Percentiles rank a stretch among this genome's conserved stretches.
These are phyloP conservation scores for Corythornis vintsioides DNA, from an alignment of 2,113 vertebrate species.

Conservation along the genomic window DNA sequence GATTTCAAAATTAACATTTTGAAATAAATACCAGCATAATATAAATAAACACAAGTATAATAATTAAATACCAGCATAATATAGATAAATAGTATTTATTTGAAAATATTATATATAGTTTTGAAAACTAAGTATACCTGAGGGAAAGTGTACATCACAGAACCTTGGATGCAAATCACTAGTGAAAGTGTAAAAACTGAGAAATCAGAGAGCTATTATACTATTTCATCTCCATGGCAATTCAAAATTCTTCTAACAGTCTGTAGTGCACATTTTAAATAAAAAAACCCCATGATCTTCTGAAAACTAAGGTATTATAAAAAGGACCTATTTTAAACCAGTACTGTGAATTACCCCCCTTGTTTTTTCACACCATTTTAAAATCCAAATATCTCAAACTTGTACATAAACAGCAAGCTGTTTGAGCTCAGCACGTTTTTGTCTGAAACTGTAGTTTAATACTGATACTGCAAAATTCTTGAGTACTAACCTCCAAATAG, in stretches of 20 bases:
- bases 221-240: neutral
- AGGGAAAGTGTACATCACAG: neutral
- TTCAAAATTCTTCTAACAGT: neutral
- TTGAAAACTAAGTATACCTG: neutral
- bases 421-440: neutral
- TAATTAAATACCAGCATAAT: neutral
- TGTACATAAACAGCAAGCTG: neutral
- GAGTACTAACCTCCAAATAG: neutral
- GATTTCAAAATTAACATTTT: neutral
- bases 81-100: neutral
- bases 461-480: neutral
- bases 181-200: neutral
- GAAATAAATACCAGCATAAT: neutral
- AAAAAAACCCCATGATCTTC: neutral
- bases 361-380: neutral
- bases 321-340: neutral
- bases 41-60: neutral
- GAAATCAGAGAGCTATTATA: neutral
- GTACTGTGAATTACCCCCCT: neutral
- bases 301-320: neutral
- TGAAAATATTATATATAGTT: neutral
- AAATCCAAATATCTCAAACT: neutral
- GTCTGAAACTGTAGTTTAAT: neutral
- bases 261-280: neutral
- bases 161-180: neutral